phyloP scores from a whole-genome alignment of 2,797 vertebrate genomes.

The Choloepus didactylus region DNA sequence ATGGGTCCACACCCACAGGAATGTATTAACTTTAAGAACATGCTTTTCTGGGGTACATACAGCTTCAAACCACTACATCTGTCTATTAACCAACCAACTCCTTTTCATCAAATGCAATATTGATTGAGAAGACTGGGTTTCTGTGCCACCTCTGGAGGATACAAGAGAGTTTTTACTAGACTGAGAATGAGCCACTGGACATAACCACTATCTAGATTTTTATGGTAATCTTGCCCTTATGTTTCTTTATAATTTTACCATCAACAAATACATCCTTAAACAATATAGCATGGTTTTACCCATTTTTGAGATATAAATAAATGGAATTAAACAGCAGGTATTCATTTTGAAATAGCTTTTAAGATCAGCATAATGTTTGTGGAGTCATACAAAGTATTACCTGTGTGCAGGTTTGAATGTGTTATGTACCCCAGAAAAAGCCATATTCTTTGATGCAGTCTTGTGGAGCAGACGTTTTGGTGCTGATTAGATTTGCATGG shows the following conservation, averaged over 20 bases:
- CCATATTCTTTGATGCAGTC: too few relatives aligned
- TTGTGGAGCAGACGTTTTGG: too few relatives aligned
- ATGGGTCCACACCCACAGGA: too few relatives aligned
- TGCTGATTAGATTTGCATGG: too few relatives aligned
- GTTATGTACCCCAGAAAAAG: too few relatives aligned
- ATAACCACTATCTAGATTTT: neutral
- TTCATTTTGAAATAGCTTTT: neutral
- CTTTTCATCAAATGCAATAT: neutral
- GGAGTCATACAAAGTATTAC: neutral
- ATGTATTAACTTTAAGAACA: too few relatives aligned
- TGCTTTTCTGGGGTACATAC: too few relatives aligned
- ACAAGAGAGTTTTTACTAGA: neutral
- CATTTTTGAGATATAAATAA: neutral
- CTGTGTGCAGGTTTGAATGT: neutral
- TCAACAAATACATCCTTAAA: neutral
- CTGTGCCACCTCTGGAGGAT: neutral
- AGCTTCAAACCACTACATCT: too few relatives aligned
- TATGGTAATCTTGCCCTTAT: neutral
- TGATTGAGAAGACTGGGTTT: neutral
- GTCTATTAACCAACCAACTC: neutral
- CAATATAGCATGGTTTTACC: neutral
- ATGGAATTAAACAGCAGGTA: neutral
- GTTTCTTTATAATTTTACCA: neutral
- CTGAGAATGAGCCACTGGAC: neutral
- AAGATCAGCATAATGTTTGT: neutral